A percentile compares a stretch with the other conserved stretches of the same genome.
These are phyloP conservation scores for Osmerus eperlanus DNA, from an alignment of 2,113 vertebrate species.

Conservation along the genomic window DNA sequence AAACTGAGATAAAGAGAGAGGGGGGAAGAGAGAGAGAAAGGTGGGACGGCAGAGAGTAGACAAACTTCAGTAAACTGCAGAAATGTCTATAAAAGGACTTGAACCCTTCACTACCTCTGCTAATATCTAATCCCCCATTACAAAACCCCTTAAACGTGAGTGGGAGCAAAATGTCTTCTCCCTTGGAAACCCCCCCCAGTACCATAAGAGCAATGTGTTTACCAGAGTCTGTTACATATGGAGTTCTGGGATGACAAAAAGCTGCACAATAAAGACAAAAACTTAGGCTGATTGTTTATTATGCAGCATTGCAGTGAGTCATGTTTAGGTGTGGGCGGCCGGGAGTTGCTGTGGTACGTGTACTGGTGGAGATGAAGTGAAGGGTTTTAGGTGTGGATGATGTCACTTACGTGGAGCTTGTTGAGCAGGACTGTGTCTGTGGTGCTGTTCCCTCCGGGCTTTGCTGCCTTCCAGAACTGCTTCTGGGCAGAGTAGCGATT, in stretches of 20 bases:
- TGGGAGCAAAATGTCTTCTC: neutral
- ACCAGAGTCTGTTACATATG: too few species aligned
- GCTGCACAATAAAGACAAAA: too few species aligned
- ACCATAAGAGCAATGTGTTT: neutral
- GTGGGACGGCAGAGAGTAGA: neutral
- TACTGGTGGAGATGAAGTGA: neutral
- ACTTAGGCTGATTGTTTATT: too few species aligned
- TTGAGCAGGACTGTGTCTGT: constrained; percentile 93
- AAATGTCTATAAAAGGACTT: constrained; percentile 55
- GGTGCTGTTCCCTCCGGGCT: constrained; percentile 89
- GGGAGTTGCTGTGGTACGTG: neutral
- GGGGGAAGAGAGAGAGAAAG: constrained; percentile 14
- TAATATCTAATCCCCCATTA: constrained; percentile 25
- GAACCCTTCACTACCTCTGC: neutral
- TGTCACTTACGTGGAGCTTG: constrained; percentile 88
- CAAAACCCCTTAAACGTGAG: constrained; percentile 1
- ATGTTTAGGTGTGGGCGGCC: constrained; percentile 6
- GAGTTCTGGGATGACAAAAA: too few species aligned
- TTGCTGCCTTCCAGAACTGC: constrained; percentile 99
- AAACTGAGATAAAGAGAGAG: constrained; percentile 31
- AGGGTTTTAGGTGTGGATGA: neutral
- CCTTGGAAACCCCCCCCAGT: neutral
- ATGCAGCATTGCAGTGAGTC: neutral
- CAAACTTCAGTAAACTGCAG: constrained; percentile 8
- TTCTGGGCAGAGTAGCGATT: constrained; percentile 99